Evolutionary conservation across 2,797 vertebrate genomes (phyloP).

Genomic region (Sitta carolinensis): DNA sequence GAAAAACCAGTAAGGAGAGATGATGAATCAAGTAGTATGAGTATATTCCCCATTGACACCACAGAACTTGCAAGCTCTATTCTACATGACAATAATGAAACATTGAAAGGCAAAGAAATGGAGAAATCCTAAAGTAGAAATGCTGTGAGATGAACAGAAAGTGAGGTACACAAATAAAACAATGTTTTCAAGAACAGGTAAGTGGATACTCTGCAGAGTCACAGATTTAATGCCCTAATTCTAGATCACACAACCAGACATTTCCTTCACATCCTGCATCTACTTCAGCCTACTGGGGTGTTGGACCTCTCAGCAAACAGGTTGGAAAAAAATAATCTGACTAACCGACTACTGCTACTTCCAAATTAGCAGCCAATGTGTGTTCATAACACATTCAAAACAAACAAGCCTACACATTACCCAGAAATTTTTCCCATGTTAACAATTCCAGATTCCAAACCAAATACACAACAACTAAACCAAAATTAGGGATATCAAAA

Average conservation of each 20-base stretch:
- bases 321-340: conserved; percentile 32
- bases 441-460: conserved; percentile 61
- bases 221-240: background rate
- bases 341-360: conserved; percentile 13
- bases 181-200: background rate
- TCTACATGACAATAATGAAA: background rate
- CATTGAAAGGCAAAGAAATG: background rate
- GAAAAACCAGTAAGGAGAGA: background rate
- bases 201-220: background rate
- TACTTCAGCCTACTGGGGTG: background rate
- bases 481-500: conserved; percentile 33
- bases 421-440: conserved; percentile 37
- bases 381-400: conserved; percentile 69
- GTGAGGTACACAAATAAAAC: background rate
- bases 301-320: background rate
- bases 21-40: background rate
- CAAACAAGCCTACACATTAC: conserved; percentile 64
- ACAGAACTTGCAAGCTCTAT: background rate
- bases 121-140: background rate
- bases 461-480: conserved; percentile 55
- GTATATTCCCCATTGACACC: rapidly evolving
- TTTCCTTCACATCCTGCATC: background rate
- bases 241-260: background rate
- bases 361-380: conserved; percentile 54
- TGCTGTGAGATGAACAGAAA: background rate